Percentiles rank a stretch among this genome's conserved stretches.
phyloP scores from a whole-genome alignment of 1,140 invertebrate species.

The Drosophila elegans region DNA sequence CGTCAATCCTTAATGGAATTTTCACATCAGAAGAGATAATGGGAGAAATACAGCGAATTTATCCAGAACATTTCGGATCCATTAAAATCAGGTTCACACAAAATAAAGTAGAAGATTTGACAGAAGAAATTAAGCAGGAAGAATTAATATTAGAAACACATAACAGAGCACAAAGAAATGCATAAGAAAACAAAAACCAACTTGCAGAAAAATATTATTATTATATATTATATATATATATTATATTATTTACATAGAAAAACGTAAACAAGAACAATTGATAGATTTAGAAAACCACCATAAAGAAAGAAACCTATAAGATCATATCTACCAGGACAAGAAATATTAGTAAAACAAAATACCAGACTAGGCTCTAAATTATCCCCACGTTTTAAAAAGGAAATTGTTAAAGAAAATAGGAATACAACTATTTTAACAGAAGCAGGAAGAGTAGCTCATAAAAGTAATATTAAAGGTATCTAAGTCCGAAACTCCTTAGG shows the following conservation, averaged over 20 bases:
- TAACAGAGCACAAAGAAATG: too few species aligned
- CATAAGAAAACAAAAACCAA: too few species aligned
- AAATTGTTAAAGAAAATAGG: not conserved
- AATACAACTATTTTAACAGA: not conserved
- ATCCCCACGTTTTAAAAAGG: slow-evolving; percentile 3
- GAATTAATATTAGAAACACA: too few species aligned
- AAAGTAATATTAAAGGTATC: too few species aligned
- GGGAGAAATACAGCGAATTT: not conserved
- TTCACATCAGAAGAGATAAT: not conserved
- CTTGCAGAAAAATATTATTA: too few species aligned
- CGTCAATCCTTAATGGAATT: not conserved
- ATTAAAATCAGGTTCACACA: too few species aligned
- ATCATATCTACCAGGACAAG: slow-evolving; percentile 19
- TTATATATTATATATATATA: too few species aligned
- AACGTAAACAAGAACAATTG: slow-evolving; percentile 17
- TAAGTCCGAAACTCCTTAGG: too few species aligned
- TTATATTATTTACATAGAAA: slow-evolving; percentile 16
- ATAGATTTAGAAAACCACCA: too few species aligned
- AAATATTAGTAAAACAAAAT: slow-evolving; percentile 16
- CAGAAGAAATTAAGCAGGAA: too few species aligned
- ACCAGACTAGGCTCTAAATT: slow-evolving; percentile 5
- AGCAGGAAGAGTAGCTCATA: slow-evolving; percentile 5
- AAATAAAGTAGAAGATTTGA: too few species aligned
- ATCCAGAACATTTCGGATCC: too few species aligned
- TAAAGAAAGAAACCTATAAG: slow-evolving; percentile 16